Percentiles rank a stretch among this genome's conserved stretches.
Evolutionary conservation across 2,888 invertebrate species (phyloP).

Genomic region (Boloria euphrosyne): DNA sequence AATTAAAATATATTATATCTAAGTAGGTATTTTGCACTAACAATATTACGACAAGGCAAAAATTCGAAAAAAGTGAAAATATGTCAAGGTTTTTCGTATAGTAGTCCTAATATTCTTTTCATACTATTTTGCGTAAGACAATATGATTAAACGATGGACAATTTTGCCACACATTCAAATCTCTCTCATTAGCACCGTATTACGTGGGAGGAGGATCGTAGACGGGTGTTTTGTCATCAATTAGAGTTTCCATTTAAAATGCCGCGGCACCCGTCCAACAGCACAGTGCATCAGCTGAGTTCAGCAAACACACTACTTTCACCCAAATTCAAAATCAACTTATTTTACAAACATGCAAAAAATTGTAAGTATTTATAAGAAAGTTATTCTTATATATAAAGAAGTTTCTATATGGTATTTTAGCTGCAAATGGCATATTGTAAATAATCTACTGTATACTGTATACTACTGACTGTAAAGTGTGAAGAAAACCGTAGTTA

Average conservation of each 20-base stretch:
- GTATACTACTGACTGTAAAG: too few relatives aligned
- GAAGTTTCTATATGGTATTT: too few relatives aligned
- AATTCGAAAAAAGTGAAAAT: constrained; percentile 45
- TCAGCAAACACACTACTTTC: constrained; percentile 45
- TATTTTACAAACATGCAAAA: constrained; percentile 59
- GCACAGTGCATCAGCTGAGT: constrained; percentile 57
- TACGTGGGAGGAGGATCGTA: constrained; percentile 47
- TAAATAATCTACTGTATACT: too few relatives aligned
- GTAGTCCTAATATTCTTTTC: constrained; percentile 37
- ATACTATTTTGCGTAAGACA: constrained; percentile 39
- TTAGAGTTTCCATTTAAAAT: constrained; percentile 61
- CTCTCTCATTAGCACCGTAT: constrained; percentile 69
- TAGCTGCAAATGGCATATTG: too few relatives aligned
- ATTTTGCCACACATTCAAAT: constrained; percentile 54
- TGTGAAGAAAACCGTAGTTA: too few relatives aligned
- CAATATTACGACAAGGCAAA: constrained; percentile 37
- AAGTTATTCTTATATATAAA: too few relatives aligned
- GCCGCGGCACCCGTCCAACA: constrained; percentile 38
- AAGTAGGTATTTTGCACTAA: too few relatives aligned
- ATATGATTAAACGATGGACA: constrained; percentile 48
- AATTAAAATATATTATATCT: too few relatives aligned
- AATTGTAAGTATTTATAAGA: constrained; percentile 59
- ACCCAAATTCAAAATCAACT: constrained; percentile 40
- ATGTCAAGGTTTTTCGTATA: constrained; percentile 41
- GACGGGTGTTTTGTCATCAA: constrained; percentile 64